These are phyloP conservation scores for Antrozous pallidus DNA, from an alignment of 2,797 vertebrate species.

Conservation along the genomic window DNA sequence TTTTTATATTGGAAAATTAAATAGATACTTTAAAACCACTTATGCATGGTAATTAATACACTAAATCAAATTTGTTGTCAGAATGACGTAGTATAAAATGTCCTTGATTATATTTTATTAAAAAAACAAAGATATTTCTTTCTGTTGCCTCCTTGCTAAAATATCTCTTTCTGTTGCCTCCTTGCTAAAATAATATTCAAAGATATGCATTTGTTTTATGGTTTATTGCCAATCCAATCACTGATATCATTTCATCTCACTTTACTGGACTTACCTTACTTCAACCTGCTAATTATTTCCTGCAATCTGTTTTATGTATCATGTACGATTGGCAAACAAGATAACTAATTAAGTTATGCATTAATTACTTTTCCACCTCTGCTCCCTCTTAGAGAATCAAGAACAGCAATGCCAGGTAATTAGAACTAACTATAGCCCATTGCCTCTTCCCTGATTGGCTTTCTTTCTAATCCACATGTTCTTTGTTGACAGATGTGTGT, in stretches of 20 bases:
- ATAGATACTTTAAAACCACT: neutral
- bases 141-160: neutral
- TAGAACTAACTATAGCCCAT: slow-evolving; percentile 45
- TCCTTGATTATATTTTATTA: neutral
- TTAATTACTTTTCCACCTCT: slow-evolving; percentile 79
- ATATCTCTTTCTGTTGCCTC: neutral
- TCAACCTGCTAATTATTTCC: slow-evolving; percentile 58
- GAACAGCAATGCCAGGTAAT: slow-evolving; percentile 63
- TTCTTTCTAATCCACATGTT: neutral
- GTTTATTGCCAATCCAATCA: neutral
- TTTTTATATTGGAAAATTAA: neutral
- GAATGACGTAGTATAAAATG: neutral
- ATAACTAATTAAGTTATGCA: slow-evolving; percentile 77
- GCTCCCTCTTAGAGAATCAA: slow-evolving; percentile 53
- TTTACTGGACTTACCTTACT: slow-evolving; percentile 16
- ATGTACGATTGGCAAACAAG: slow-evolving; percentile 72
- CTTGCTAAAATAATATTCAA: neutral
- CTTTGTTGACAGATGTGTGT: neutral
- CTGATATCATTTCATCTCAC: neutral
- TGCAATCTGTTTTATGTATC: slow-evolving; percentile 67
- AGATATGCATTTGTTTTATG: neutral
- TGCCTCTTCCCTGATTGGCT: neutral
- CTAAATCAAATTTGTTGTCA: neutral
- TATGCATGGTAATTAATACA: neutral
- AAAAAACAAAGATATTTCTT: neutral